Percentiles rank a stretch among this genome's conserved stretches.
phyloP scores from a whole-genome alignment of 1,140 invertebrate species.

The Trinorchestia longiramus region DNA sequence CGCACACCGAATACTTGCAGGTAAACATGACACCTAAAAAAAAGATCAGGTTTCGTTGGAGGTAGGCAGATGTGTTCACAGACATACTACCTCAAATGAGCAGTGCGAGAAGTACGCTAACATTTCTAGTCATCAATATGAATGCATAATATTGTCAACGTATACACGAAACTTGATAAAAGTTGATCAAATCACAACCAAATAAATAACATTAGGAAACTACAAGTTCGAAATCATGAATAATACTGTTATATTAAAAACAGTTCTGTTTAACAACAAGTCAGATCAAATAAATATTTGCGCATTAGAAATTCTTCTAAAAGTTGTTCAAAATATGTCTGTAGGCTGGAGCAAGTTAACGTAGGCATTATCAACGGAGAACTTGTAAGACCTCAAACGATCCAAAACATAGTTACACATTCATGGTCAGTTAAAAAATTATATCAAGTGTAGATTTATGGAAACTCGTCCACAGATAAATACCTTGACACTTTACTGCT shows the following conservation, averaged over 20 bases:
- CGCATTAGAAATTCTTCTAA: not conserved
- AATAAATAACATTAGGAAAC: not conserved
- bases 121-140: not conserved
- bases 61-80: not conserved
- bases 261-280: not conserved
- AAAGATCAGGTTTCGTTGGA: not conserved
- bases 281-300: not conserved
- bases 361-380: not conserved
- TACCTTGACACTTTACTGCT: not conserved
- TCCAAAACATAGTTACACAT: not conserved
- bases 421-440: not conserved
- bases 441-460: not conserved
- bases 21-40: not conserved
- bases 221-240: not conserved
- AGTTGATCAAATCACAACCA: not conserved
- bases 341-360: not conserved
- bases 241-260: not conserved
- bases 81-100: not conserved
- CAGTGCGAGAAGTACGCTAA: not conserved
- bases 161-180: not conserved
- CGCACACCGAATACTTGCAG: not conserved
- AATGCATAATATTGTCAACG: not conserved
- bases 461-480: not conserved
- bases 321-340: not conserved
- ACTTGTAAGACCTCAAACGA: not conserved